Evolutionary conservation across 2,888 invertebrate genomes (phyloP), one percentile per base, ranked within the genome.

Genomic region (Lasioglossum calceatum): DNA sequence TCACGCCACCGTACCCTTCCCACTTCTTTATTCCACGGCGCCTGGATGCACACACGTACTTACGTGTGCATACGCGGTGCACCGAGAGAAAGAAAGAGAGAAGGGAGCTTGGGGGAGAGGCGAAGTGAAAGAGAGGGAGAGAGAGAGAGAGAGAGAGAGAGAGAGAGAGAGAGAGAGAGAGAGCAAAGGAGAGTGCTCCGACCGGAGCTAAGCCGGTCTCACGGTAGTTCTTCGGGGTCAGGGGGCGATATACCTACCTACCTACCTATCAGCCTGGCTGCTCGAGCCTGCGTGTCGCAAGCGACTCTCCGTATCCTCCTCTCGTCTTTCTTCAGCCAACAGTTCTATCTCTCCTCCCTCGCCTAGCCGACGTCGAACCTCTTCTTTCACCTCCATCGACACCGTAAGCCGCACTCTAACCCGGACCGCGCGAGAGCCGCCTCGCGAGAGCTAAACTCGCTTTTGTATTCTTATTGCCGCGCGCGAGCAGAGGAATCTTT

Each of bases 201-300:
- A 54, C 77, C 86, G 89, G 91, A 89, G 91, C 87, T 91, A 91
- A 91, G 92, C 89, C 91, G 93, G 92, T 93, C 93, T 93, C 93
- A 93, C 93, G 93, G 93, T 93, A 93, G 93, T 93, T 92, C 86
- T 89, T 89, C 88, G 92, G 92, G 93, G 93, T 93, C 93, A 93
- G 92, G 92, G 93, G 93, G 93, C 93, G 92, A 93, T 93, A 92
- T 92, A 93, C 91, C 92, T 93, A 90, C 91, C 88, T 91, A 92
- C 91, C 90, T 91, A 88, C 88, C 90, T 87, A 84, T 84, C 88
- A 83, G 88, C 81, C 89, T 47, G 85, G 58, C 79, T 82, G 84
- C 88, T 83, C 84, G 89, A 90, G 90, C 85, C 89, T 87, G 89
- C 90, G 90, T 92, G 93, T 93, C 93, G 93, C 93, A 93, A 93